Evolutionary conservation across 1,140 invertebrate genomes (phyloP), one percentile per base, ranked within the genome.

Genomic region (Himalopsyche phryganea): DNA sequence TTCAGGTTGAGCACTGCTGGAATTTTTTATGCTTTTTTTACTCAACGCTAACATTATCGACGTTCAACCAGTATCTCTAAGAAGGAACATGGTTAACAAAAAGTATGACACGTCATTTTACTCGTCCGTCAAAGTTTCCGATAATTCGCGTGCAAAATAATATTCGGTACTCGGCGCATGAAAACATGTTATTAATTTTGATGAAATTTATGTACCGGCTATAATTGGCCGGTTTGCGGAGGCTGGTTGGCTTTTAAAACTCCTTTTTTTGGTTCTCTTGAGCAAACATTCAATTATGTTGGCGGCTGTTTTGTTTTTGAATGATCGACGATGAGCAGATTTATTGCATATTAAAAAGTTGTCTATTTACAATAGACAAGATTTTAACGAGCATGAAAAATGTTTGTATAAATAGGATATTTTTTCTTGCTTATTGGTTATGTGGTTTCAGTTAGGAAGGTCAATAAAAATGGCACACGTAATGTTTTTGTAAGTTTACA

Each of bases 261-360:
- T 38, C 10, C 14, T 46, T 52, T 58, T 59, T 59, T 59, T 18
- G 23, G 14, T 32, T 32, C 18, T 50, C 51, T 63, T 63, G 38
- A 50, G 50, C 56, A 63, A 63, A 63, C 61, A 63, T 63, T 63
- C 61, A 63, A 63, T 63, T 63, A 63, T 63, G 50, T 28, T 28
- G 23, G 23, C 23, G 23, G 13, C 35, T 48, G 46, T n/a, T 41
- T 28, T 50, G 38, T 40, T 48, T 48, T 53, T 53, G 23, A 23
- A 13, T 18, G 42, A 45, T 42, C 17, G 36, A 36, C 36, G 14
- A 11, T 33, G 48, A 11, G 18, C 33, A 35, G n/a, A 14, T 50
- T 18, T 38, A 45, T 32, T 35, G 48, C 28, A 23, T 35, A n/a
- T 40, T 15, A 15, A 40, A 40, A 40, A 40, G n/a, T 40, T 40